Conservation (phyloP, 2,113 vertebrate genomes). For the Pangasianodon gigas region DNA sequence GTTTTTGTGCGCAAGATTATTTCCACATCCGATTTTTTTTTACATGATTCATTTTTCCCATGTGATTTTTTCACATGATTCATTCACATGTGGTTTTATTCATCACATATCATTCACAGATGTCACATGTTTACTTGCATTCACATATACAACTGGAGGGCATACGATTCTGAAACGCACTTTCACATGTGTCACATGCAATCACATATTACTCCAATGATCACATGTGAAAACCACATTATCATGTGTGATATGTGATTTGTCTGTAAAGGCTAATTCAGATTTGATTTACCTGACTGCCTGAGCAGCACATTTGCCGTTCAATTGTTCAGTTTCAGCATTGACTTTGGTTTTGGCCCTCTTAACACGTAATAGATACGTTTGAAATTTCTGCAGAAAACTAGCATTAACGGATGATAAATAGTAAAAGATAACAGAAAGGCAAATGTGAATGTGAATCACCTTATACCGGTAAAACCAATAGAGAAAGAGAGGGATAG, state of each 20-base stretch:
- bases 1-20: background rate
- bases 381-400: background rate
- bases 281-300: background rate
- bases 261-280: background rate
- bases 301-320: background rate
- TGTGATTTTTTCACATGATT: background rate
- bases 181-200: background rate
- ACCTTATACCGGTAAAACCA: background rate
- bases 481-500: background rate
- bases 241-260: background rate
- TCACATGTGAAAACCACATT: background rate
- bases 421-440: background rate
- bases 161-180: background rate
- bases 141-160: background rate
- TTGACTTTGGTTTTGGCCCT: background rate
- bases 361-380: background rate
- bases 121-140: background rate
- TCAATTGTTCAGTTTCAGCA: background rate
- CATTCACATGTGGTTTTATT: background rate
- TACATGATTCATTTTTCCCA: background rate
- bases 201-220: background rate
- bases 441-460: background rate
- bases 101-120: background rate
- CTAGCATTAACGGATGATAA: background rate
- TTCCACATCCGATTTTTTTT: background rate